phyloP scores from a whole-genome alignment of 2,113 vertebrate species.

The Lontra canadensis region DNA sequence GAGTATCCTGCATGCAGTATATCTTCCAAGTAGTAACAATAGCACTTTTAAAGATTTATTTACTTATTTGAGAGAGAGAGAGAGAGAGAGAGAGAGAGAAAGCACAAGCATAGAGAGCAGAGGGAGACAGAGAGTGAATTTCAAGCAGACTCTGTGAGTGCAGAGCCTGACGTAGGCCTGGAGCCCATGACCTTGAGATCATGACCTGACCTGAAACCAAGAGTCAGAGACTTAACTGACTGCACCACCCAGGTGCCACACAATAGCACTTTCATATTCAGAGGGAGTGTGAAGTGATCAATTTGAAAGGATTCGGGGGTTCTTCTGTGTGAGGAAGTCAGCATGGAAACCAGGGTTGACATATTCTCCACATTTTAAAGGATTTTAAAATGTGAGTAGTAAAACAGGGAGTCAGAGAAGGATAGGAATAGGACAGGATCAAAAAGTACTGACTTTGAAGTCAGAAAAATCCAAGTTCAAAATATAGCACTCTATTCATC shows the following conservation, averaged over 20 bases:
- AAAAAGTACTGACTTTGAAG: neutral
- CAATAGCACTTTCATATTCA: neutral
- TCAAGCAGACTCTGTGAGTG: neutral
- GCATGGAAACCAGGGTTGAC: constrained; percentile 21
- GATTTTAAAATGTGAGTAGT: neutral
- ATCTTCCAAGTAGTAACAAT: neutral
- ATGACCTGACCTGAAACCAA: neutral
- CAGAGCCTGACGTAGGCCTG: neutral
- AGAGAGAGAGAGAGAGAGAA: neutral
- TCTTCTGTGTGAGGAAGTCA: constrained; percentile 13
- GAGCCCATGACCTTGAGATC: neutral
- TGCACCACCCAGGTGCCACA: neutral
- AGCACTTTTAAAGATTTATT: neutral
- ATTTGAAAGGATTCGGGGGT: neutral
- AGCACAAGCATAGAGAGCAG: neutral
- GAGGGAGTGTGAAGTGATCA: neutral
- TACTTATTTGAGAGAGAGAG: neutral
- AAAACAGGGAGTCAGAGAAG: neutral
- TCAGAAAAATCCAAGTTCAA: neutral
- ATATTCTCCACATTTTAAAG: neutral
- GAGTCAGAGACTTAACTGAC: neutral
- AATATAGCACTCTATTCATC: neutral
- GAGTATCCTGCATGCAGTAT: neutral
- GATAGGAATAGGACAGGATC: neutral
- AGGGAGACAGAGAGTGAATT: neutral